Evolutionary conservation across 2,113 vertebrate species (phyloP).

Genomic region (Collichthys lucidus): DNA sequence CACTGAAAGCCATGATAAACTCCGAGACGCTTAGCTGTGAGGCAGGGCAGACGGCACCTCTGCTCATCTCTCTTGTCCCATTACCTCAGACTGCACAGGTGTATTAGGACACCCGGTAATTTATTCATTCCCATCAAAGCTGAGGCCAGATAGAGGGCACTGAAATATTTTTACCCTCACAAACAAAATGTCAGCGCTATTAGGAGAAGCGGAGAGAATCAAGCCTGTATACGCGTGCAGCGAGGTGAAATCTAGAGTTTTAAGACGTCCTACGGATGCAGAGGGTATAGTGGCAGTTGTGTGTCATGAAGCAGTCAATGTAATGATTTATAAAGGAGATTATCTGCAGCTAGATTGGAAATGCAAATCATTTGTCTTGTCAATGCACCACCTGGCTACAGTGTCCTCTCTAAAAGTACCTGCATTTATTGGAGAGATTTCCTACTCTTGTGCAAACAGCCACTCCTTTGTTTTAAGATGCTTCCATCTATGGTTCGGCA

Average conservation of each 20-base stretch:
- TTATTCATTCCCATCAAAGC: slow-evolving; percentile 49
- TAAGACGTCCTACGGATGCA: background rate
- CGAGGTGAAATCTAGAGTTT: slow-evolving; percentile 11
- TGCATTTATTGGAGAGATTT: background rate
- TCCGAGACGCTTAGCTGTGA: slow-evolving; percentile 47
- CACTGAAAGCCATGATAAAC: slow-evolving; percentile 59
- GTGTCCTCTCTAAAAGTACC: background rate
- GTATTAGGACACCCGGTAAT: slow-evolving; percentile 35
- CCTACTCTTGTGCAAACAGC: background rate
- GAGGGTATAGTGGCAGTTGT: background rate
- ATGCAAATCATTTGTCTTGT: slow-evolving; percentile 4
- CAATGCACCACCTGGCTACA: background rate
- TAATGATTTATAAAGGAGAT: slow-evolving; percentile 30
- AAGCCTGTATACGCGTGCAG: background rate
- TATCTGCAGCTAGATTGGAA: slow-evolving; percentile 24
- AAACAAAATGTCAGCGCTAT: slow-evolving; percentile 41
- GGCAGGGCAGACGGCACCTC: slow-evolving; percentile 24
- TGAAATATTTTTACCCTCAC: slow-evolving; percentile 40
- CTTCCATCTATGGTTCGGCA: background rate
- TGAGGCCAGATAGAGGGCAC: slow-evolving; percentile 49
- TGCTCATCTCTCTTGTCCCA: slow-evolving; percentile 60
- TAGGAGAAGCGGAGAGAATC: too few species aligned
- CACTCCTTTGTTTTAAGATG: background rate
- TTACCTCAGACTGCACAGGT: slow-evolving; percentile 35
- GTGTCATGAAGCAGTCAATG: background rate